Base-by-base conservation (phyloP, 1,140 invertebrate genomes). In the Charaxes varanes region DNA sequence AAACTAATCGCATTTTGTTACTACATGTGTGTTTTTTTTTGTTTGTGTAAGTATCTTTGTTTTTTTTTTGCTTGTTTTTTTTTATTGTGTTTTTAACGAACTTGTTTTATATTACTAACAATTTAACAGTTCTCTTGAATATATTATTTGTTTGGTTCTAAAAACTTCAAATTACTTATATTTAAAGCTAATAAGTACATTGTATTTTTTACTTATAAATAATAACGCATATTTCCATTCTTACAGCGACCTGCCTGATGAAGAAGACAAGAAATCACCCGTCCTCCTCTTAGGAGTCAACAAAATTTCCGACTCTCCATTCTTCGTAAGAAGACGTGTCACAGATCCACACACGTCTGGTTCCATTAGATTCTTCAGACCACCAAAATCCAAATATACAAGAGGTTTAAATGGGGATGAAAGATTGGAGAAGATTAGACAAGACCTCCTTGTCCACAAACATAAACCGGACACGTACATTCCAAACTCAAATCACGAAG, bases 191-290 rank as follows among this genome's bases (percentile, higher is more conserved):
- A n/a, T 14, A 22, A 10, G 18, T 13, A 27, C 10, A 23, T 23
- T 24, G 12, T 27, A 19, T 26, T 36, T 35, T 44, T 65, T n/a
- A n/a, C n/a, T n/a, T n/a, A n/a, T n/a, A n/a, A n/a, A n/a, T n/a
- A n/a, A n/a, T n/a, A n/a, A n/a, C n/a, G n/a, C n/a, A n/a, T n/a
- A n/a, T n/a, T n/a, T n/a, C n/a, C n/a, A 53, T 74, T 27, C 57
- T 80, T 76, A 8, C 78, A 82, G 79, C 53, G 79, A 80, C 36
- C 60, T 83, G 12, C 76, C 79, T 2, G 79, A 83, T 60, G 74
- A 77, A 55, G 79, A 83, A 41, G 79, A 83, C 41, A 79, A 77
- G 50, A 80, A 80, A 35, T 80, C 79, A 11, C 79, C 76, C 6
- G 79, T 83, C 2, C 72, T 83, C 15, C 68, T 83, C 14, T 40